Evolutionary conservation across 2,797 vertebrate species (phyloP).

Genomic region (Octomys mimax): DNA sequence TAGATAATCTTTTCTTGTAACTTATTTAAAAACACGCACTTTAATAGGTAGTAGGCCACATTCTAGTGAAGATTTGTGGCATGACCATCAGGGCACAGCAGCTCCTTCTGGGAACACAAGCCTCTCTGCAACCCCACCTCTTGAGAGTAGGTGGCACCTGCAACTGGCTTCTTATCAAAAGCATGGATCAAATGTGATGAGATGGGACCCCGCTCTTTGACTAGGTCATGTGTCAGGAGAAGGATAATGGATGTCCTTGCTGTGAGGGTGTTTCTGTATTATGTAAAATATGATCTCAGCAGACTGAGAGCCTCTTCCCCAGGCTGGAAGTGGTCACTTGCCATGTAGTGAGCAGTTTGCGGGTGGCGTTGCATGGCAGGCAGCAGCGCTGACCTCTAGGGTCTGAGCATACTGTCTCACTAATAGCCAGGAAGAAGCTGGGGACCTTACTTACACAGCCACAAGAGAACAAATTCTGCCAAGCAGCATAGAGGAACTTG

Average conservation of each 20-base stretch:
- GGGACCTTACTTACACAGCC: not conserved
- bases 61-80: not conserved
- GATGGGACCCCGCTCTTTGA: not conserved
- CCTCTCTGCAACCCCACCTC: not conserved
- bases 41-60: not conserved
- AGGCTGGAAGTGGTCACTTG: not conserved
- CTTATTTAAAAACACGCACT: not conserved
- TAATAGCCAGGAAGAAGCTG: not conserved
- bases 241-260: no score
- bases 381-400: not conserved
- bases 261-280: not conserved
- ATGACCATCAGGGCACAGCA: not conserved
- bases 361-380: no score
- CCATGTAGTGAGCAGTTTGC: not conserved
- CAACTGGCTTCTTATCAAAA: not conserved
- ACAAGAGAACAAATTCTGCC: not conserved
- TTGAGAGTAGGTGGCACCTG: not conserved
- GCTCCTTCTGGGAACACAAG: no score
- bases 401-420: not conserved
- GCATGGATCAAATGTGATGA: not conserved
- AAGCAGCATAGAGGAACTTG: no score
- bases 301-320: not conserved
- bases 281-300: not conserved
- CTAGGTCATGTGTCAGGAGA: not conserved
- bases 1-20: not conserved